These are phyloP conservation scores for Chamaetylas fuelleborni DNA, from an alignment of 2,113 vertebrate genomes.

Conservation along the genomic window DNA sequence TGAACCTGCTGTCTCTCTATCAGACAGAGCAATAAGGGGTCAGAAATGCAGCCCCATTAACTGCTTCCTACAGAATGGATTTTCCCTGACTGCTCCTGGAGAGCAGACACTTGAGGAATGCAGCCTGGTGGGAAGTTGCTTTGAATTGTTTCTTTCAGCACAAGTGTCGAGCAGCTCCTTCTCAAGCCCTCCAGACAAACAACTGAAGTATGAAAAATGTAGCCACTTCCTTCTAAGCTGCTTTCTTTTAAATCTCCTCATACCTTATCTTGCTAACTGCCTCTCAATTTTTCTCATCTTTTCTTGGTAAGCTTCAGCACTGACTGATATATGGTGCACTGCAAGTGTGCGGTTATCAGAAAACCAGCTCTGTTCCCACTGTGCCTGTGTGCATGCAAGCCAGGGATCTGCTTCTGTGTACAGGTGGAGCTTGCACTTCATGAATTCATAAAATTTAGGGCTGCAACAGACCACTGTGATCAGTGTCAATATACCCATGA, in stretches of 20 bases:
- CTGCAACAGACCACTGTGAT: fast-evolving
- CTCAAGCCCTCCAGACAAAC: slow-evolving; percentile 18
- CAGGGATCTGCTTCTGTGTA: neutral
- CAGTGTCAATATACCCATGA: neutral
- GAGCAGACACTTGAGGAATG: slow-evolving; percentile 59
- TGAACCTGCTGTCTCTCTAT: slow-evolving; percentile 69
- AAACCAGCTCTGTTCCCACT: neutral
- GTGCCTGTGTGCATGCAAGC: neutral
- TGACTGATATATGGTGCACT: slow-evolving; percentile 33
- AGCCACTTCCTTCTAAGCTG: slow-evolving; percentile 58
- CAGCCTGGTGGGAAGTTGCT: slow-evolving; percentile 28
- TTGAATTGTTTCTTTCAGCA: neutral
- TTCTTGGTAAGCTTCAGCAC: slow-evolving; percentile 45
- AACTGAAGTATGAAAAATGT: slow-evolving; percentile 23
- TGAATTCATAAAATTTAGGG: neutral
- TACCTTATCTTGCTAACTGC: slow-evolving; percentile 64
- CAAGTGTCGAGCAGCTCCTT: neutral
- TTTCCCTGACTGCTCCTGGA: slow-evolving; percentile 56
- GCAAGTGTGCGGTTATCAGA: slow-evolving; percentile 22
- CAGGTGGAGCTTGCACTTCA: neutral
- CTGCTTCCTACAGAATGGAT: slow-evolving; percentile 59
- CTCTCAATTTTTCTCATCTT: slow-evolving; percentile 55
- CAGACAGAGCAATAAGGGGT: slow-evolving; percentile 58
- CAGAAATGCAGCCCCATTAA: slow-evolving; percentile 59
- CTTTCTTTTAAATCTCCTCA: slow-evolving; percentile 10